Evolutionary conservation across 2,113 vertebrate species (phyloP).

Genomic region (Sylvilagus bachmani): DNA sequence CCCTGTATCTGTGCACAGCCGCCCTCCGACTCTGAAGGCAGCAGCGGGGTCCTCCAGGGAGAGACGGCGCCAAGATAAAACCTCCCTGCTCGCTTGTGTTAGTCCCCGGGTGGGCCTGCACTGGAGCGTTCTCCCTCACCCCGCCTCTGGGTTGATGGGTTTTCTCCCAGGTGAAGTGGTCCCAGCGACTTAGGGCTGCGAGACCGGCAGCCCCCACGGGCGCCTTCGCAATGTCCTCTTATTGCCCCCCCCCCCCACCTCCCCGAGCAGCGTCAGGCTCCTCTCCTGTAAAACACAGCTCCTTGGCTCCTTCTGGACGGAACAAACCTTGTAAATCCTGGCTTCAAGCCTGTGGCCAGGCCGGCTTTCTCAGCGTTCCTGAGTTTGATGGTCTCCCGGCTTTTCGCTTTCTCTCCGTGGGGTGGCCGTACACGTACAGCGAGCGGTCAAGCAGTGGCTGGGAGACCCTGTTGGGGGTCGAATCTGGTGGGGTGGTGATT

Average conservation of each 20-base stretch:
- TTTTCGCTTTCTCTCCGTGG: background rate
- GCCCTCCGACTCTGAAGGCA: background rate
- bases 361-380: background rate
- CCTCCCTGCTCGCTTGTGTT: background rate
- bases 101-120: background rate
- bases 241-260: too few species aligned
- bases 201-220: accelerated
- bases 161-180: background rate
- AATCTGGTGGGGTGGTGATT: background rate
- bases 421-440: background rate
- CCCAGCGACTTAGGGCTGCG: too few species aligned
- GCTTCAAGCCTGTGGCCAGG: too few species aligned
- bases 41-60: background rate
- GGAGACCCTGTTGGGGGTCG: background rate
- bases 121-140: background rate
- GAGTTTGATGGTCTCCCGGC: background rate
- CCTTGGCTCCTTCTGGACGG: background rate
- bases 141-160: background rate
- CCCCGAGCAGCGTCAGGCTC: background rate
- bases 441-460: background rate
- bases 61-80: background rate
- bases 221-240: background rate
- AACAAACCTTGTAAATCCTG: too few species aligned
- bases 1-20: background rate
- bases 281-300: background rate